A percentile compares a stretch with the other conserved stretches of the same genome.
phyloP scores from a whole-genome alignment of 2,113 vertebrate species.

The Piprites chloris region DNA sequence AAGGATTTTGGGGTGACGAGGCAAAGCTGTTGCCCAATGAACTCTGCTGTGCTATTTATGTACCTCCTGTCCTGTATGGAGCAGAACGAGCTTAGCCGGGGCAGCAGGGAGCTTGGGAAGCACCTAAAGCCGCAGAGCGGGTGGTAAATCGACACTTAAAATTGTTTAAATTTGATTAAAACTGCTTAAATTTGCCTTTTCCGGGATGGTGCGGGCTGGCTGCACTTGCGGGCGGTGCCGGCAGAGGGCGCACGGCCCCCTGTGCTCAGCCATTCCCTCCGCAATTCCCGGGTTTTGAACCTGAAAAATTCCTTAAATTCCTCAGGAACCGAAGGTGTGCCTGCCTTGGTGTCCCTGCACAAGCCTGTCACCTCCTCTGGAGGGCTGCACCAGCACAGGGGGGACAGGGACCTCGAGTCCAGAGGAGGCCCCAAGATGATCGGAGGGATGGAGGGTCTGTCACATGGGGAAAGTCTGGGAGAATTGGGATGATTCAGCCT shows the following conservation, averaged over 20 bases:
- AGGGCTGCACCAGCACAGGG: not conserved
- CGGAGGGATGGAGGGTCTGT: not conserved
- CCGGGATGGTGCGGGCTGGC: accelerated
- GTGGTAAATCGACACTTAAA: not conserved
- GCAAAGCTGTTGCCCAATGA: not conserved
- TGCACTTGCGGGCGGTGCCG: not conserved
- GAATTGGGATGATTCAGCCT: not conserved
- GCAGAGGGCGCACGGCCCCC: conserved; percentile 9
- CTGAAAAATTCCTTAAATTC: not conserved
- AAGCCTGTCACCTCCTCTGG: not conserved
- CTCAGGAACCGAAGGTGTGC: accelerated
- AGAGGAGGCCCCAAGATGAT: not conserved
- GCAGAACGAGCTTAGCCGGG: too few species aligned
- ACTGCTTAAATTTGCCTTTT: accelerated
- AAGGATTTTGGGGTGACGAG: not conserved
- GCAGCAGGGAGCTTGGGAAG: not conserved
- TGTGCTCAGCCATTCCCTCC: not conserved
- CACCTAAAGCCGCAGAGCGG: not conserved
- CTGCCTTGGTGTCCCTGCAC: not conserved
- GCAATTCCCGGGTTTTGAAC: not conserved
- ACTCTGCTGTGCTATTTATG: not conserved
- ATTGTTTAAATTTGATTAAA: accelerated
- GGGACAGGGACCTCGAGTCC: accelerated
- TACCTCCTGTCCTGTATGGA: not conserved
- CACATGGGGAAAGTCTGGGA: not conserved